Percentiles rank a stretch among this genome's conserved stretches.
Conservation (phyloP, 2,888 invertebrate genomes). For the Protodeltote pygarga region DNA sequence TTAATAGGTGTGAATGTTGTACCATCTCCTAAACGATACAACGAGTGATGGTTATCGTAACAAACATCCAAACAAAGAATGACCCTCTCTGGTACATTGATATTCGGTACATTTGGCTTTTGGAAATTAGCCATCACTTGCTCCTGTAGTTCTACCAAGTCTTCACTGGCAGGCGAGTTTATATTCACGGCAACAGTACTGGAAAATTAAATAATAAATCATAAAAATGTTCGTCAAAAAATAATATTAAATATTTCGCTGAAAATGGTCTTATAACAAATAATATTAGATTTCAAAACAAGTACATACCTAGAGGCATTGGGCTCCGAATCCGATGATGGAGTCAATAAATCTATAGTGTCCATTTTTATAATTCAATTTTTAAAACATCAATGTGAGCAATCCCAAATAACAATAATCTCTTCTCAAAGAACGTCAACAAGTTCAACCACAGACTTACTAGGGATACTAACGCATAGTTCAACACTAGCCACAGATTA, state of each 20-base stretch:
- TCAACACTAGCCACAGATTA: no score
- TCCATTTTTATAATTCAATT: slow-evolving; percentile 53
- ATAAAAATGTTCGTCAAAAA: not conserved
- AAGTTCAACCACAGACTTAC: no score
- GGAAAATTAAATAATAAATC: slow-evolving; percentile 15
- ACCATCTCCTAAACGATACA: slow-evolving; percentile 84
- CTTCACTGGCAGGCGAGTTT: slow-evolving; percentile 37
- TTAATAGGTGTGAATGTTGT: slow-evolving; percentile 85
- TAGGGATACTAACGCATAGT: no score
- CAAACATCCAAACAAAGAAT: slow-evolving; percentile 89
- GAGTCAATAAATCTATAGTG: slow-evolving; percentile 57
- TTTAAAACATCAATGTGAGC: no score
- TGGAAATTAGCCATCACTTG: slow-evolving; percentile 77
- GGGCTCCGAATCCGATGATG: slow-evolving; percentile 48
- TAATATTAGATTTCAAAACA: not conserved
- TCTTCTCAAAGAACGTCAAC: no score
- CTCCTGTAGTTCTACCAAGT: slow-evolving; percentile 62
- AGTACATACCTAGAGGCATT: slow-evolving; percentile 52
- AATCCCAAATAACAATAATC: no score
- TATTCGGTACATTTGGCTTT: slow-evolving; percentile 79
- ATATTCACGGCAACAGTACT: slow-evolving; percentile 33
- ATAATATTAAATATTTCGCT: no score
- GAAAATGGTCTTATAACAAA: not conserved
- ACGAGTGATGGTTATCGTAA: slow-evolving; percentile 84
- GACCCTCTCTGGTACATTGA: slow-evolving; percentile 88